A percentile compares a stretch with the other conserved stretches of the same genome.
Evolutionary conservation across 2,888 invertebrate genomes (phyloP).

Genomic region (Synergus japonicus): DNA sequence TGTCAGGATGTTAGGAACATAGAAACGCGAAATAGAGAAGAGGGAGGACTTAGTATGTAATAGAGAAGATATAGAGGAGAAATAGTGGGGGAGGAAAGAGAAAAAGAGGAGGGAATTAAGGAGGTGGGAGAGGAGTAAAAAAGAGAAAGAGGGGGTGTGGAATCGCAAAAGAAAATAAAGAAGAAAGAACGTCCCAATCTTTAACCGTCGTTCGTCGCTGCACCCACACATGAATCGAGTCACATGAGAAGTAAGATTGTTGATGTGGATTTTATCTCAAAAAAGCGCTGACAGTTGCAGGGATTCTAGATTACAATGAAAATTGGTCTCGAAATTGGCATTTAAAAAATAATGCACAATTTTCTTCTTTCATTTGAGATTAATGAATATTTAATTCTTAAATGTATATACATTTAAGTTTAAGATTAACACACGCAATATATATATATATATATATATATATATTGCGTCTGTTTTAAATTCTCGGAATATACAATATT

Average conservation of each 20-base stretch:
- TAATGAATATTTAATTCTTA: too few relatives aligned
- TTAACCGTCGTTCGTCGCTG: constrained; percentile 20
- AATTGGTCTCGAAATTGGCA: not conserved
- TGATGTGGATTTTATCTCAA: constrained; percentile 4
- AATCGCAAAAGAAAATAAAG: constrained; percentile 30
- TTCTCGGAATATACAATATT: not conserved
- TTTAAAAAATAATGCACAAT: not conserved
- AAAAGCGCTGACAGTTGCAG: constrained; percentile 7
- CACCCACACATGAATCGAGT: constrained; percentile 29
- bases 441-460: too few relatives aligned
- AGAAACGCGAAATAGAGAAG: constrained; percentile 42
- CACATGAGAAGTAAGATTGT: not conserved
- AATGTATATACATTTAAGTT: too few relatives aligned
- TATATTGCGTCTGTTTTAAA: not conserved
- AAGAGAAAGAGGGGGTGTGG: constrained; percentile 16
- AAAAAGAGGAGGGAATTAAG: constrained; percentile 45
- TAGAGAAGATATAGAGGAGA: constrained; percentile 43
- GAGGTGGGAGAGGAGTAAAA: not conserved
- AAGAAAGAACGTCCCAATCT: constrained; percentile 29
- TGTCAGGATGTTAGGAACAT: not conserved
- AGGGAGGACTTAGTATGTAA: constrained; percentile 33
- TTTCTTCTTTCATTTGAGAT: not conserved
- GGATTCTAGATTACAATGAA: not conserved
- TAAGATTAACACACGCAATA: too few relatives aligned
- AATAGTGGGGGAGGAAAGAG: constrained; percentile 42